Evolutionary conservation across 2,797 vertebrate genomes (phyloP).

Genomic region (Lepus oiostolus): DNA sequence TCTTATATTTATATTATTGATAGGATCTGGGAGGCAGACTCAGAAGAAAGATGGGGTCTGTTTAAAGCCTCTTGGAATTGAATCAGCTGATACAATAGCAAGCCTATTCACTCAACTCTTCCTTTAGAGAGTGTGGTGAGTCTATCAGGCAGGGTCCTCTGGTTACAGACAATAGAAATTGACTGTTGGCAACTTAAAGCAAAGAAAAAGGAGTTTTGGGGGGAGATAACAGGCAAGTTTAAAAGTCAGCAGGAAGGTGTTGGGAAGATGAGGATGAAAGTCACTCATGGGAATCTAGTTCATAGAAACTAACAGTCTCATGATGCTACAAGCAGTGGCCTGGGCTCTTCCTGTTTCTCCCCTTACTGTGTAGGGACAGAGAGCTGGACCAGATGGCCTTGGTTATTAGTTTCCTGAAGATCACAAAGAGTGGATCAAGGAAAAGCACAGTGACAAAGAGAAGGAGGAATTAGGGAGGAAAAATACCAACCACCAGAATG

Average conservation of each 20-base stretch:
- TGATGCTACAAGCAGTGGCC: neutral
- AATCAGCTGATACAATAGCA: conserved; percentile 79
- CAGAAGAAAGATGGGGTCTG: conserved; percentile 82
- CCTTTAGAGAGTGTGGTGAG: conserved; percentile 62
- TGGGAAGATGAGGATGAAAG: neutral
- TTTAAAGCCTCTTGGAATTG: conserved; percentile 73
- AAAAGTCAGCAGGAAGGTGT: neutral
- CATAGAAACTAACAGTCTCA: neutral
- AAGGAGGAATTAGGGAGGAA: neutral
- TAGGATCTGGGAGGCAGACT: conserved; percentile 74
- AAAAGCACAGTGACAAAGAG: neutral
- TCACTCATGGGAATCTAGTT: neutral
- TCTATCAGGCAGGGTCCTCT: conserved; percentile 45
- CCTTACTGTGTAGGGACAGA: neutral
- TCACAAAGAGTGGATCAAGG: neutral
- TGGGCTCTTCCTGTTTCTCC: neutral
- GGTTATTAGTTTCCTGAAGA: neutral
- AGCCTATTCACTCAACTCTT: neutral
- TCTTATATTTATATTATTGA: conserved; percentile 76
- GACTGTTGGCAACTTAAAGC: neutral
- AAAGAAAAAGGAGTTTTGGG: neutral
- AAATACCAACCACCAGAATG: neutral
- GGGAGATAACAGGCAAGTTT: neutral
- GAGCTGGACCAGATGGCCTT: neutral
- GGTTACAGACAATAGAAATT: neutral